Base-by-base conservation (phyloP, 2,113 vertebrate genomes). In the Oryzias javanicus region DNA sequence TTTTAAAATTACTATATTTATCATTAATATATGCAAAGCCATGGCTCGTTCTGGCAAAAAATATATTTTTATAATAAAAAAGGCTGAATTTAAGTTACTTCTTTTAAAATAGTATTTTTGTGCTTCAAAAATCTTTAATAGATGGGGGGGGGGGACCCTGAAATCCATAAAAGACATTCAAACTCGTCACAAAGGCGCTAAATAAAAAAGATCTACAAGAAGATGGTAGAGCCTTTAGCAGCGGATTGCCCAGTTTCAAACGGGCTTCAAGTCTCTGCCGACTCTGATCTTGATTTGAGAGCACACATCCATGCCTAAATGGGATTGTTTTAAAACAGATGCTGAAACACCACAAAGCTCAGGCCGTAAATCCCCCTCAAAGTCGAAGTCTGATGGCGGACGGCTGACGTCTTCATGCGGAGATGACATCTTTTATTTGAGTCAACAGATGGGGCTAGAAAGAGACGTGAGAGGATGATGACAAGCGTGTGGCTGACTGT, bases 371-470 rank as follows among this genome's bases (percentile, higher is more conserved):
- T 47, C 41, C 17, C 60, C 15, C 20, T 45, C 12, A 17, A 49
- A 57, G 51, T 52, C 57, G 44, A 7, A 16, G 44, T n/a, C 44
- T 17, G 15, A 67, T 35, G 13, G 51, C 16, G 52, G 44, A 52
- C 16, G 27, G 54, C 57, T 66, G 12, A 35, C 35, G 35, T 35
- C 35, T 35, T 35, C 35, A 35, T 35, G 12, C 35, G 8, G 74
- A 79, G 59, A 24, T 78, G 71, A 75, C 76, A 81, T 65, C 25
- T 76, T 86, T 84, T 60, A 81, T 58, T 53, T 68, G 64, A 56
- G 60, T 53, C 56, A 82, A 65, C 61, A 58, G 60, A 74, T 56
- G 17, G 46, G 8, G n/a, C 69, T 57, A n/a, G 52, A 60, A 59
- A 68, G 72, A 77, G 72, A 80, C 66, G 49, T 53, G 49, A 67